Conservation (phyloP, 2,113 vertebrate species). For the Sapayoa aenigma region DNA sequence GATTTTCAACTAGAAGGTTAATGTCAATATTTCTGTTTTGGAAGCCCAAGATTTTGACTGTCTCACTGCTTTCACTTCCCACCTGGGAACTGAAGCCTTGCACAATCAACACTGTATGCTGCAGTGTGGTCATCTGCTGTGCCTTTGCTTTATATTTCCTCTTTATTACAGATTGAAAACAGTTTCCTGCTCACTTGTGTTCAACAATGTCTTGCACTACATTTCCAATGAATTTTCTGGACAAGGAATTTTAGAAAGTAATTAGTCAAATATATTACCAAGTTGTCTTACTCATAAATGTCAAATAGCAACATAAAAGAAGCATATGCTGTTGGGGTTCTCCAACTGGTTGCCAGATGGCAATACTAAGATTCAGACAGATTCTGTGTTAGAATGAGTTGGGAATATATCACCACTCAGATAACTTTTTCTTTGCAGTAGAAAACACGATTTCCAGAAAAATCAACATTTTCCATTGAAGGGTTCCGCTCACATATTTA, state of each 20-base stretch:
- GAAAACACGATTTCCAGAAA: neutral
- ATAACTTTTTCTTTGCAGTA: neutral
- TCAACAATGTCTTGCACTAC: neutral
- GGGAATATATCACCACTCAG: conserved; percentile 22
- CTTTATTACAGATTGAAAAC: neutral
- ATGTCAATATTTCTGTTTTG: neutral
- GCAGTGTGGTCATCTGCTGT: neutral
- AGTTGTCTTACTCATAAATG: conserved; percentile 41
- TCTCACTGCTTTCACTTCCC: neutral
- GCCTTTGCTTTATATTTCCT: neutral
- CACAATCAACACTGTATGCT: neutral
- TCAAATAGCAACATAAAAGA: conserved; percentile 36
- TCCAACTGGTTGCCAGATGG: conserved; percentile 53
- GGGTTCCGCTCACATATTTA: neutral
- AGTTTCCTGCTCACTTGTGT: neutral
- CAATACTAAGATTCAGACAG: conserved; percentile 28
- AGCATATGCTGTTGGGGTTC: conserved; percentile 27
- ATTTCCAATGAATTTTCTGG: conserved; percentile 14
- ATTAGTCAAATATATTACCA: conserved; percentile 42
- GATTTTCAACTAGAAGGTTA: neutral
- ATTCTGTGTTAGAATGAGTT: neutral
- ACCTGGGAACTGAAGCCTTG: neutral
- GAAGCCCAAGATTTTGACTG: neutral
- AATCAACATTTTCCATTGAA: neutral
- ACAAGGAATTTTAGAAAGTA: neutral